Evolutionary conservation across 2,888 invertebrate genomes (phyloP).

Genomic region (Eledone cirrhosa): DNA sequence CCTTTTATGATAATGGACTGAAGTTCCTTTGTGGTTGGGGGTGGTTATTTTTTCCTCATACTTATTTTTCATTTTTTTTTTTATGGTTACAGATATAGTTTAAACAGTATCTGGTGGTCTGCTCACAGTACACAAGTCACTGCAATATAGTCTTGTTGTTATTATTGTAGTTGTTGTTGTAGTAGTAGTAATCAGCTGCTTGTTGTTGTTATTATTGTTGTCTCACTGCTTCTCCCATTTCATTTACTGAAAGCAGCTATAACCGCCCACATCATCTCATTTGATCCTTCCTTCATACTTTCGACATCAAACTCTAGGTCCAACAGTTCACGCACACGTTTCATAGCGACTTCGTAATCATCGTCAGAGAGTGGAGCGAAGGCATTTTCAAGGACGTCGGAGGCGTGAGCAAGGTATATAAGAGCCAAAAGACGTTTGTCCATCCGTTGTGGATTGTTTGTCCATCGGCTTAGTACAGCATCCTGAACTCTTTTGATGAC

Average conservation of each 20-base stretch:
- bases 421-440: conserved; percentile 93
- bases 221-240: conserved; percentile 26
- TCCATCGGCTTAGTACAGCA: conserved; percentile 93
- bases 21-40: not conserved
- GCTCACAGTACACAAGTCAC: not conserved
- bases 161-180: no score
- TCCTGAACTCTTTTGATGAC: conserved; percentile 96
- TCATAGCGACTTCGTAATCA: conserved; percentile 98
- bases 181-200: no score
- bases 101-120: no score
- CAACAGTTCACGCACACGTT: conserved; percentile 91
- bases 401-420: conserved; percentile 94
- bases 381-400: conserved; percentile 98
- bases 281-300: conserved; percentile 77
- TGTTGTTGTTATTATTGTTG: no score
- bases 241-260: conserved; percentile 98
- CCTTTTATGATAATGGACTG: conserved; percentile 15
- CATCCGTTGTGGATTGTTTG: conserved; percentile 95
- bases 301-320: conserved; percentile 98
- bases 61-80: no score
- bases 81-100: no score
- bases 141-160: not conserved
- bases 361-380: conserved; percentile 95
- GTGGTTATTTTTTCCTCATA: no score
- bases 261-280: conserved; percentile 97